Conservation (phyloP, 2,797 vertebrate genomes). For the Carduelis carduelis region DNA sequence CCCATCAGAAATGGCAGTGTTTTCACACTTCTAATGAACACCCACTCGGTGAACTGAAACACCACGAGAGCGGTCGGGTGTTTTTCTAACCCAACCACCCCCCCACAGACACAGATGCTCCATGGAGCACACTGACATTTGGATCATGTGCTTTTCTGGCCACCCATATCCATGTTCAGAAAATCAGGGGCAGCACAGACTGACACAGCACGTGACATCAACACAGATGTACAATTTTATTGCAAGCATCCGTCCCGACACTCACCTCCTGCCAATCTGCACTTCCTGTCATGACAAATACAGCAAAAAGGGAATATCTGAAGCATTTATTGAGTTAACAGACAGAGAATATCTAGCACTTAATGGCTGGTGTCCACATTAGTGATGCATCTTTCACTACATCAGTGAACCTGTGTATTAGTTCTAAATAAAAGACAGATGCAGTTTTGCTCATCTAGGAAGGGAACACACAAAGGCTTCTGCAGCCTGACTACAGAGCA, state of each 20-base stretch:
- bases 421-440: not conserved
- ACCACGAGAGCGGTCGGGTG: not conserved
- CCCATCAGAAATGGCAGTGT: not conserved
- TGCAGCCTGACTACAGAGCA: not conserved
- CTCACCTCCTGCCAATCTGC: not conserved
- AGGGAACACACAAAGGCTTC: not conserved
- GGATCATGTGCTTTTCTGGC: not conserved
- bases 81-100: not conserved
- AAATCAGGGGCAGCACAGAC: not conserved
- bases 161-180: not conserved
- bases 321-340: conserved; percentile 3
- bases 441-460: not conserved
- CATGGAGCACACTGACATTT: not conserved
- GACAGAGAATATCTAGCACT: not conserved
- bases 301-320: conserved; percentile 18
- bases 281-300: not conserved
- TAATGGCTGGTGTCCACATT: not conserved
- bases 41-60: not conserved
- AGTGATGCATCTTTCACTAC: not conserved
- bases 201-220: not conserved
- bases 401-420: not conserved
- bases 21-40: not conserved
- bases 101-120: not conserved
- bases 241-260: not conserved
- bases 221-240: not conserved